These are phyloP conservation scores for Clytia hemisphaerica DNA, from an alignment of 30 jellyfish, hydroid and myxozoan genomes.

Conservation along the genomic window DNA sequence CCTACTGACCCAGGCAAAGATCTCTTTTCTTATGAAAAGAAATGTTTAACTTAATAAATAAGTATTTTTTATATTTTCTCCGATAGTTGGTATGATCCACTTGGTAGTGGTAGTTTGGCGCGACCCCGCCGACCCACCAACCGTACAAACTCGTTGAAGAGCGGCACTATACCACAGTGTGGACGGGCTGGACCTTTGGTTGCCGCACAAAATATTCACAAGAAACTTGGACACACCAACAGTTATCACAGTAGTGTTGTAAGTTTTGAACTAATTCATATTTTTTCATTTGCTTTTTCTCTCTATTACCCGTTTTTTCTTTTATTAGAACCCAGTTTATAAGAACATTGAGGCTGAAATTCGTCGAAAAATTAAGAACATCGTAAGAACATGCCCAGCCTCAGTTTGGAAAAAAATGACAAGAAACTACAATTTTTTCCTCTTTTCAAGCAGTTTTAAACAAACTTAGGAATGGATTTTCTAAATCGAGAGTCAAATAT, in stretches of 20 bases:
- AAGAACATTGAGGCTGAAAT: neutral
- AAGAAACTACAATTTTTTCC: no score
- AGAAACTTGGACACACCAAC: slow-evolving; percentile 64
- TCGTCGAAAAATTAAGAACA: no score
- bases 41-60: neutral
- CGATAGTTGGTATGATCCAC: slow-evolving; percentile 80
- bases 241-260: slow-evolving; percentile 58
- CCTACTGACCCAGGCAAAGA: no score
- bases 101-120: slow-evolving; percentile 51
- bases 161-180: slow-evolving; percentile 52
- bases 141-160: slow-evolving; percentile 70
- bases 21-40: no score
- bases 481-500: no score
- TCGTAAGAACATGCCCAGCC: no score
- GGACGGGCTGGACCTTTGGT: slow-evolving; percentile 91
- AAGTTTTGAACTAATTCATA: neutral
- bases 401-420: no score
- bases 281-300: neutral
- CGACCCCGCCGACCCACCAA: slow-evolving; percentile 62
- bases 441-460: no score
- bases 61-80: neutral
- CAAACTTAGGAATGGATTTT: no score
- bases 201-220: slow-evolving; percentile 56
- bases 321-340: neutral
- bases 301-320: neutral